Evolutionary conservation across 2,113 vertebrate species (phyloP).

Genomic region (Columba livia): DNA sequence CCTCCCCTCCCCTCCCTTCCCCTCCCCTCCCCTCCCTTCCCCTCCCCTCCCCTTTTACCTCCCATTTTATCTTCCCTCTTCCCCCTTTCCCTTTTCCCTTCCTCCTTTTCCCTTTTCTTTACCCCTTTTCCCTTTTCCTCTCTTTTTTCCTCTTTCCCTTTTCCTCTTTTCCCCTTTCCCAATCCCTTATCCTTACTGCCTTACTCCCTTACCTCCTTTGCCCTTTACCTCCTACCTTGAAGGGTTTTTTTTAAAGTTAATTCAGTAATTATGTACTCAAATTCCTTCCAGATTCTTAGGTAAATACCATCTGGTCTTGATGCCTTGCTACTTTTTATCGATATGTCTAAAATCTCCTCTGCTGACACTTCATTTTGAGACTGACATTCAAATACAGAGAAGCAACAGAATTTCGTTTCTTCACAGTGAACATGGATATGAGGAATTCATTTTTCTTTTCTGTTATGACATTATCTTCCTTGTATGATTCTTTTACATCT

Average conservation of each 20-base stretch:
- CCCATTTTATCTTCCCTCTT: too few species aligned
- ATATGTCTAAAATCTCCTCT: background rate
- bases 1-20: too few species aligned
- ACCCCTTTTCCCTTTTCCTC: too few species aligned
- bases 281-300: background rate
- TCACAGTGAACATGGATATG: background rate
- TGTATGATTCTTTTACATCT: slow-evolving; percentile 51
- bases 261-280: background rate
- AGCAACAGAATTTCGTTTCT: background rate
- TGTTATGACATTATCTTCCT: slow-evolving; percentile 46
- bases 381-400: slow-evolving; percentile 39
- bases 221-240: background rate
- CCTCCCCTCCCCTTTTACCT: too few species aligned
- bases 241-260: background rate
- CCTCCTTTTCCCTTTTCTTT: too few species aligned
- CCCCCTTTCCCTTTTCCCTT: too few species aligned
- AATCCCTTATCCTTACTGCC: rapidly evolving
- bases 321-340: background rate
- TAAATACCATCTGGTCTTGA: background rate
- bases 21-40: too few species aligned
- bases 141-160: too few species aligned
- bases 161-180: too few species aligned
- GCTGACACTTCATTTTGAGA: slow-evolving; percentile 41
- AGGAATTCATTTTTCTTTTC: slow-evolving; percentile 52
- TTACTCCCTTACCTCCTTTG: background rate